phyloP scores from a whole-genome alignment of 2,888 invertebrate species.

The Thereva nobilitata region DNA sequence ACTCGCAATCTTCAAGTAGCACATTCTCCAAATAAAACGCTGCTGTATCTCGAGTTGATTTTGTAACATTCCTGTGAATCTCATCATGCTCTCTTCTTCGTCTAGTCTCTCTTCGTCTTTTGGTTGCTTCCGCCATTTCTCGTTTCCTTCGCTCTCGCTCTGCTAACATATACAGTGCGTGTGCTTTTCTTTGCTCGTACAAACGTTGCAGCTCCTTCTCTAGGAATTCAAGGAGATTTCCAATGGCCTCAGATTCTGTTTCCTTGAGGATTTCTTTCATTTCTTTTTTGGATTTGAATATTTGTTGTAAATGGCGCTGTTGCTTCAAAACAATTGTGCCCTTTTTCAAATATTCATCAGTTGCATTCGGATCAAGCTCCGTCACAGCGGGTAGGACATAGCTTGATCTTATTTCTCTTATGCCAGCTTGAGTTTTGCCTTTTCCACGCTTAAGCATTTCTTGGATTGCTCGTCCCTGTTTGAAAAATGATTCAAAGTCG shows the following conservation, averaged over 20 bases:
- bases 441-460: constrained; percentile 74
- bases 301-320: constrained; percentile 43
- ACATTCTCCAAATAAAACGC: constrained; percentile 68
- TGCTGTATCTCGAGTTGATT: constrained; percentile 61
- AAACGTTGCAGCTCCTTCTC: constrained; percentile 77
- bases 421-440: constrained; percentile 69
- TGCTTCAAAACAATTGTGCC: not conserved
- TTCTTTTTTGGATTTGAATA: constrained; percentile 51
- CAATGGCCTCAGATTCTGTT: constrained; percentile 73
- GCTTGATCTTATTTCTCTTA: constrained; percentile 71
- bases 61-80: constrained; percentile 70
- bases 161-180: constrained; percentile 77
- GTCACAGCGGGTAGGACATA: constrained; percentile 58
- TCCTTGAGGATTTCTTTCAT: constrained; percentile 68
- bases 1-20: constrained; percentile 64
- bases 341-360: constrained; percentile 47
- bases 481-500: constrained; percentile 3
- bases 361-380: constrained; percentile 54
- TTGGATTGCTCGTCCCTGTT: constrained; percentile 70
- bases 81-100: constrained; percentile 76
- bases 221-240: constrained; percentile 73
- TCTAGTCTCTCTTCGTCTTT: constrained; percentile 75
- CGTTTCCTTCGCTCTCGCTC: constrained; percentile 75
- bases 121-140: constrained; percentile 80
- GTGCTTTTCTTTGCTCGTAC: constrained; percentile 76